Evolutionary conservation across 2,797 vertebrate species (phyloP), one percentile per base, ranked within the genome.

Genomic region (Ispidina picta): DNA sequence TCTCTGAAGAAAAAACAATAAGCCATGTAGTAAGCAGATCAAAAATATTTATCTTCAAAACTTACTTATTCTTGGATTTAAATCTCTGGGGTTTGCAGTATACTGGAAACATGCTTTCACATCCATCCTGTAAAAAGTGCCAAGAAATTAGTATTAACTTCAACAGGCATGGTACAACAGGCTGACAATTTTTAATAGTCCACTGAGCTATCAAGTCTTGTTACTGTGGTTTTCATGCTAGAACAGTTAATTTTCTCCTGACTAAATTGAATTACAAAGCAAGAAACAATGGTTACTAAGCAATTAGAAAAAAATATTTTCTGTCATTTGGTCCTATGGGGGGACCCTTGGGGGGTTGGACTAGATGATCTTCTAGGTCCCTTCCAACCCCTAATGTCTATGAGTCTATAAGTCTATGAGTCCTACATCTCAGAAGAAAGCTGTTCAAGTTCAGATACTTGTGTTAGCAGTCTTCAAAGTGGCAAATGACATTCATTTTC

Each of bases 41-140:
- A 86, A 54, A 94, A 87, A 55, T 44, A 49, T 10, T 35, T 44
- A 15, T 68, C 60, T 56, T 58, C 23, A 68, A 55, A 91, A 98
- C 99, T 97, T 98, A 99, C 99, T 98, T 96, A 99, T 97, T 92
- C 89, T 96, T 60, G 98, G 98, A 96, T 96, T 99, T 97, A 98
- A 99, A 59, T 97, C 95, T 16, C 81, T 76, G 26, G 97, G 98
- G 68, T 98, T 98, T 83, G 98, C 98, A 82, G 96, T 98, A 82
- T 99, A 99, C 82, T 97, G 96, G 94, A 99, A 99, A 95, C 99
- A 99, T 7, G 98, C 97, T 49, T 98, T 97, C 87, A 99, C 98
- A 29, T 97, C 97, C 93, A 99, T 97, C 96, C 99, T 99, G 93
- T 76, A 93, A 93, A 94, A 54, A 97, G 86, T 31, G n/a, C 52